Conservation (phyloP, 1,140 invertebrate genomes). For the Papilio polytes region DNA sequence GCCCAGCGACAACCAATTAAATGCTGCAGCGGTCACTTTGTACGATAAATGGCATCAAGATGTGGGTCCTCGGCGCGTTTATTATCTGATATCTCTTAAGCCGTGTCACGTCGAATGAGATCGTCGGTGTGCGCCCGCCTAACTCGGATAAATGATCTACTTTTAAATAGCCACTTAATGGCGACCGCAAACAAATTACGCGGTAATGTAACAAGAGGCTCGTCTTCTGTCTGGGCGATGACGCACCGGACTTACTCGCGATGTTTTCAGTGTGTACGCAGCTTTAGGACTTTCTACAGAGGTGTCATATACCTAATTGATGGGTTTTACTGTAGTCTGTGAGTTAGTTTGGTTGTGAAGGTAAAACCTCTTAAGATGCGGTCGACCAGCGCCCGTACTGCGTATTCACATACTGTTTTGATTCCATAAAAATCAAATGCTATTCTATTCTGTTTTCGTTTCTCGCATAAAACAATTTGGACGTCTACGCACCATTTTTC, state of each 20-base stretch:
- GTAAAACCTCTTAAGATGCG: no score
- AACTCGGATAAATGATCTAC: constrained; percentile 62
- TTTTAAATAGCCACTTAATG: constrained; percentile 72
- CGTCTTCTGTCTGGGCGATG: constrained; percentile 42
- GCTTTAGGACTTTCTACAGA: not conserved
- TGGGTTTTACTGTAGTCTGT: not conserved
- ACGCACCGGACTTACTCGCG: not conserved
- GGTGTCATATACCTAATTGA: not conserved
- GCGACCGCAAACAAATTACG: constrained; percentile 70
- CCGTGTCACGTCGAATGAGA: constrained; percentile 73
- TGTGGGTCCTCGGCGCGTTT: constrained; percentile 60
- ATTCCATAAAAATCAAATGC: no score
- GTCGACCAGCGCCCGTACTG: no score
- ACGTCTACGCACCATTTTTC: no score
- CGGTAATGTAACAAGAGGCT: constrained; percentile 50
- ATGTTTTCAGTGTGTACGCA: not conserved
- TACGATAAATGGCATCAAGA: constrained; percentile 66
- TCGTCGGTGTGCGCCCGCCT: constrained; percentile 56
- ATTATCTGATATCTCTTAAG: constrained; percentile 73
- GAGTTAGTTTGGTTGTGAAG: no score
- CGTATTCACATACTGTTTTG: no score
- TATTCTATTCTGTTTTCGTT: no score
- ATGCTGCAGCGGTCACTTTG: constrained; percentile 60
- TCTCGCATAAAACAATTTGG: no score
- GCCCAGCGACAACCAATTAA: constrained; percentile 61